Conservation (phyloP, 2,113 vertebrate species). For the Rostratula benghalensis region DNA sequence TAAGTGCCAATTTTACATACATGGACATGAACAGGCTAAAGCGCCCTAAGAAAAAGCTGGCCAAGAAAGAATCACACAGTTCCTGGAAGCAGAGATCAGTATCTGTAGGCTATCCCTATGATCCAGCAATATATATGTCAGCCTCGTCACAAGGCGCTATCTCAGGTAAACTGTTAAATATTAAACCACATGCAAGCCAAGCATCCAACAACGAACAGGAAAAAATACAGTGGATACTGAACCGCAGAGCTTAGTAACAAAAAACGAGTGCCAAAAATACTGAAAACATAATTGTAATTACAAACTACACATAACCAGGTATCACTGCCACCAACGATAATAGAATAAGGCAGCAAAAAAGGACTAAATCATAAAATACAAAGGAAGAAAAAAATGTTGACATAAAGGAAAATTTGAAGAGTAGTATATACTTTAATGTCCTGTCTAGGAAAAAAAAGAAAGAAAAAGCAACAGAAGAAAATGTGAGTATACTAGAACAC, state of each 20-base stretch:
- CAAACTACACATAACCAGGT: not conserved
- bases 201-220: not conserved
- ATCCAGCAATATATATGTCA: not conserved
- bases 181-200: constrained; percentile 17
- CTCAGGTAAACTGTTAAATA: constrained; percentile 39
- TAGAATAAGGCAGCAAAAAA: not conserved
- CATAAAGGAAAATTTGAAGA: not conserved
- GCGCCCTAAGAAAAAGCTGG: not conserved
- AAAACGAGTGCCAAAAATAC: not conserved
- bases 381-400: not conserved
- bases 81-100: not conserved
- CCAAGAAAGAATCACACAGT: not conserved
- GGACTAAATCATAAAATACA: not conserved
- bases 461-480: not conserved
- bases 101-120: not conserved
- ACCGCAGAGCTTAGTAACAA: not conserved
- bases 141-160: not conserved
- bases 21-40: not conserved
- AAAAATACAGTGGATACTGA: not conserved
- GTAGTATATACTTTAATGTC: not conserved
- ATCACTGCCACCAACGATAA: not conserved
- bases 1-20: not conserved
- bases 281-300: not conserved
- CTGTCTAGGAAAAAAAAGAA: not conserved
- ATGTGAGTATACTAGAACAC: not conserved